Evolutionary conservation across 2,113 vertebrate genomes (phyloP).

Genomic region (Ammodytes marinus): DNA sequence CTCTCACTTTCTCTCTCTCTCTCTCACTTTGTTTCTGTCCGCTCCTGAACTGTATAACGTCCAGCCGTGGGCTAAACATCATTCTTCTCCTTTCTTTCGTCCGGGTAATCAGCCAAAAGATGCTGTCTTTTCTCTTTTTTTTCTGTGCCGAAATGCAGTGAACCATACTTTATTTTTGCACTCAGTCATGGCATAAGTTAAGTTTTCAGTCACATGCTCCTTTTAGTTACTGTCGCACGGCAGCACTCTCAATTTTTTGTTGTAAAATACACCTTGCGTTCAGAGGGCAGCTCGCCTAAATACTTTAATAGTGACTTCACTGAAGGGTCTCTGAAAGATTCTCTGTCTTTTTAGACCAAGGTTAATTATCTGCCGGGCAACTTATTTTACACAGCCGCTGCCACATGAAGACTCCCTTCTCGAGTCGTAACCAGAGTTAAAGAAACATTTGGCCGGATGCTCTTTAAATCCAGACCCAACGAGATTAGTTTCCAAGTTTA

Average conservation of each 20-base stretch:
- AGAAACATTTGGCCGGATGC: background rate
- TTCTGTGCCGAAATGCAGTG: slow-evolving; percentile 30
- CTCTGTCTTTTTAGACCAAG: slow-evolving; percentile 1
- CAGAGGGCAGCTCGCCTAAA: slow-evolving; percentile 11
- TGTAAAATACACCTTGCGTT: slow-evolving; percentile 26
- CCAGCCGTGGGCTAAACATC: slow-evolving; percentile 29
- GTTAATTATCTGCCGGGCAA: background rate
- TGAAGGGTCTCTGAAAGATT: slow-evolving; percentile 6
- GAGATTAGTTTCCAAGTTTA: background rate
- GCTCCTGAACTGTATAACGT: slow-evolving; percentile 21
- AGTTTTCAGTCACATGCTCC: slow-evolving; percentile 42
- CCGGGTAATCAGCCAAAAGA: background rate
- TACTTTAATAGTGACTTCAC: slow-evolving; percentile 17
- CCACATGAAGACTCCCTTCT: background rate
- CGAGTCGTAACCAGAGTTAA: background rate
- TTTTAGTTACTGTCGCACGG: slow-evolving; percentile 29
- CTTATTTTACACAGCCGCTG: background rate
- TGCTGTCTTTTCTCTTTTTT: background rate
- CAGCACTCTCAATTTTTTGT: slow-evolving; percentile 35
- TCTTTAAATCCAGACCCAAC: slow-evolving; percentile 1
- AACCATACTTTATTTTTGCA: slow-evolving; percentile 27
- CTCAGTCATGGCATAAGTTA: slow-evolving; percentile 18
- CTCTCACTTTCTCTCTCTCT: no score
- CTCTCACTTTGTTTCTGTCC: slow-evolving; percentile 47
- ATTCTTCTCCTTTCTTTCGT: slow-evolving; percentile 5